These are phyloP conservation scores for Scaptodrosophila latifasciaeformis DNA, from an alignment of 2,888 invertebrate species.

Conservation along the genomic window DNA sequence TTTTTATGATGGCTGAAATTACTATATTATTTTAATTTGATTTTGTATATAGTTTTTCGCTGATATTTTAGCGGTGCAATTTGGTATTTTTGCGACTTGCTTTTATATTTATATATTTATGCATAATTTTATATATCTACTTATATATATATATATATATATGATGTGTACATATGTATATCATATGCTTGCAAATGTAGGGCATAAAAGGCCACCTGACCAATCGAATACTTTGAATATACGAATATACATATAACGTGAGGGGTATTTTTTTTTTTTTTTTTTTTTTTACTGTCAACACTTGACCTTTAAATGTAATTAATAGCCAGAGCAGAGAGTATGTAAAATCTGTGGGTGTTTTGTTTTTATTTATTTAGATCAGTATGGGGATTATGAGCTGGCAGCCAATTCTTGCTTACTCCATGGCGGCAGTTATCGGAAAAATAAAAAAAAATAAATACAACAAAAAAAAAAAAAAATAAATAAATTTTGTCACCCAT, in stretches of 20 bases:
- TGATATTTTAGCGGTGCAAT: no score
- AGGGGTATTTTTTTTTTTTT: no score
- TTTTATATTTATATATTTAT: no score
- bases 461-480: neutral
- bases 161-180: conserved; percentile 13
- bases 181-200: conserved; percentile 46
- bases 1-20: no score
- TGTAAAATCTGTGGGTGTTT: conserved; percentile 37
- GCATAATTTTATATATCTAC: no score
- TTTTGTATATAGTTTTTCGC: neutral
- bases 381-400: no score
- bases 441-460: neutral
- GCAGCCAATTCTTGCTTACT: no score
- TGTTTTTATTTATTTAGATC: neutral
- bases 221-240: conserved; percentile 45
- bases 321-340: conserved; percentile 52
- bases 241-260: conserved; percentile 25
- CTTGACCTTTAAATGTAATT: conserved; percentile 66
- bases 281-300: conserved; percentile 49
- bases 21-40: conserved; percentile 12
- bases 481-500: conserved; percentile 1
- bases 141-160: no score
- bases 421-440: neutral
- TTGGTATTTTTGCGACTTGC: no score
- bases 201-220: conserved; percentile 66